Conservation (phyloP, 2,888 invertebrate genomes). For the Malachius bipustulatus region DNA sequence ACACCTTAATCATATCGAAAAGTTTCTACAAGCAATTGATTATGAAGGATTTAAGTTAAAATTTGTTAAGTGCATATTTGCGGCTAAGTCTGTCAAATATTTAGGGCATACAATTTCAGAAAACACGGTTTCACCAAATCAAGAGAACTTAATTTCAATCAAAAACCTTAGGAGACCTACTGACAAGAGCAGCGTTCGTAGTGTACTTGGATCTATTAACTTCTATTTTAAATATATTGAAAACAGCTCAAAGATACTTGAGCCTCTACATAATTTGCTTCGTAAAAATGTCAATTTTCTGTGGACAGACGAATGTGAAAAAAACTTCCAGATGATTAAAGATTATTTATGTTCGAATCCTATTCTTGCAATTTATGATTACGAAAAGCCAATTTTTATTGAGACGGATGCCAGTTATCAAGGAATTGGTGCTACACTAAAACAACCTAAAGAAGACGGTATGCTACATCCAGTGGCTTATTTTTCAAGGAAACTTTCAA, state of each 20-base stretch:
- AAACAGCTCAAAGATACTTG: slow-evolving; percentile 8
- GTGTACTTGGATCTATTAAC: too few relatives aligned
- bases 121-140: too few relatives aligned
- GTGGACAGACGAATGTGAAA: slow-evolving; percentile 9
- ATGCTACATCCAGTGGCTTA: slow-evolving; percentile 16
- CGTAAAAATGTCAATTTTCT: too few relatives aligned
- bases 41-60: slow-evolving; percentile 19
- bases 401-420: slow-evolving; percentile 17
- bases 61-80: slow-evolving; percentile 12
- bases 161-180: too few relatives aligned
- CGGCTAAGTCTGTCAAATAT: slow-evolving; percentile 11
- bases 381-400: slow-evolving; percentile 10
- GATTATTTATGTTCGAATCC: slow-evolving; percentile 9
- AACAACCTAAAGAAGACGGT: slow-evolving; percentile 16
- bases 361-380: slow-evolving; percentile 11
- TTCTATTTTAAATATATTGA: too few relatives aligned
- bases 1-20: too few relatives aligned
- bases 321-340: slow-evolving; percentile 5
- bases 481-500: slow-evolving; percentile 18
- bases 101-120: slow-evolving; percentile 10
- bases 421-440: slow-evolving; percentile 17
- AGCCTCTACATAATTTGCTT: slow-evolving; percentile 11
- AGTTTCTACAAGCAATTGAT: too few relatives aligned
- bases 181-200: too few relatives aligned
- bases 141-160: slow-evolving; percentile 18